phyloP scores from a whole-genome alignment of 2,888 invertebrate species.

The Charanyca ferruginea region DNA sequence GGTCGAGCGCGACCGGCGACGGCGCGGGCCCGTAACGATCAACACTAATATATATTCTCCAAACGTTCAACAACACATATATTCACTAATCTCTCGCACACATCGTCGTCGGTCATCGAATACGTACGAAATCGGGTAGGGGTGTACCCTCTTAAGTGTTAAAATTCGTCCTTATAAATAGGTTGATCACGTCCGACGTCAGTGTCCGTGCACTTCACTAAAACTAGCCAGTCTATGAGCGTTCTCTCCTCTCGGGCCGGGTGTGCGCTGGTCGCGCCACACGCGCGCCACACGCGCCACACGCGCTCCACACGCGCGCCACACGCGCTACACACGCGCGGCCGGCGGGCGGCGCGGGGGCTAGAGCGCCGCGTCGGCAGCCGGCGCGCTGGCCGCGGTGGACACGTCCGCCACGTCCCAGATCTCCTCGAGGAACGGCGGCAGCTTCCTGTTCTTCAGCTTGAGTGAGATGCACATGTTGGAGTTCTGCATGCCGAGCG shows the following conservation, averaged over 20 bases:
- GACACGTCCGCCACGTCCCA: slow-evolving; percentile 96
- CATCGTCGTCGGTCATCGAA: slow-evolving; percentile 85
- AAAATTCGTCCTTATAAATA: slow-evolving; percentile 73
- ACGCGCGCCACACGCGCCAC: slow-evolving; percentile 49
- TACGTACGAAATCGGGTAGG: slow-evolving; percentile 75
- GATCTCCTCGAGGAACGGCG: slow-evolving; percentile 98
- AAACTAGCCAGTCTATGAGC: slow-evolving; percentile 90
- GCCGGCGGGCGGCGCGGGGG: slow-evolving; percentile 64
- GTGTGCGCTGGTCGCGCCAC: background rate
- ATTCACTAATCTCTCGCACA: slow-evolving; percentile 89
- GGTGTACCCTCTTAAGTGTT: slow-evolving; percentile 71
- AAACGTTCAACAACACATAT: slow-evolving; percentile 91
- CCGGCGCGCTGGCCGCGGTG: slow-evolving; percentile 73
- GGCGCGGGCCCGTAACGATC: slow-evolving; percentile 78
- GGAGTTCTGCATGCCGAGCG: slow-evolving; percentile 98
- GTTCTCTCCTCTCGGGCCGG: slow-evolving; percentile 83
- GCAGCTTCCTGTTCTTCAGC: slow-evolving; percentile 98
- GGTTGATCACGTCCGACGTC: slow-evolving; percentile 78
- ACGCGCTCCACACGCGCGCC: slow-evolving; percentile 37
- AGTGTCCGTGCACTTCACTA: slow-evolving; percentile 89
- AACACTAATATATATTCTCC: slow-evolving; percentile 89
- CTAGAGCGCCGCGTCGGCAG: slow-evolving; percentile 64
- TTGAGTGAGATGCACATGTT: slow-evolving; percentile 99
- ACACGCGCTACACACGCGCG: slow-evolving; percentile 45
- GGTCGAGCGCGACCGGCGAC: slow-evolving; percentile 58